Base-by-base conservation (phyloP, 2,113 vertebrate species). In the Proteles cristata region DNA sequence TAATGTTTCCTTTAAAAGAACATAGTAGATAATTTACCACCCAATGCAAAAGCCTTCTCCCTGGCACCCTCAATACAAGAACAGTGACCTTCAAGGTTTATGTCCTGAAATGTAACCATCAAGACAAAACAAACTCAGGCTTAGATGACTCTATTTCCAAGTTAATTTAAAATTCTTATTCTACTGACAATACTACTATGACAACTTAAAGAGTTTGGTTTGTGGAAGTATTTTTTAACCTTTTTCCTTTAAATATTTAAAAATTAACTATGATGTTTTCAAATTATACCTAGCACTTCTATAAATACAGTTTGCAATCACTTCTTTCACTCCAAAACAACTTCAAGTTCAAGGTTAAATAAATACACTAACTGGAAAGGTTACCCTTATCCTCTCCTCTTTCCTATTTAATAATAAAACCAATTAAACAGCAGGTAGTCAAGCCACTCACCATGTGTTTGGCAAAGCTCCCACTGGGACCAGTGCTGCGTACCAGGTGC, bases 401-500 rank as follows among this genome's bases (percentile, higher is more conserved):
- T 79, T 9, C 16, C 45, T 23, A 39, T 31, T 77, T 81, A 50
- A 58, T 16, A 71, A 95, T 88, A 94, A 90, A 94, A 76, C 19
- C 68, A 80, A 95, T 76, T 53, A 94, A 90, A 1, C 65, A 93
- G 2, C 0, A 21, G 74, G 93, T 2, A 58, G 39, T 71, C 65
- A 48, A 94, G 95, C 84, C 26, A 55, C 99, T 99, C 97, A 99
- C 99, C 99, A 99, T 99, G 94, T 99, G 99, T 87, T 98, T 99
- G 88, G 99, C 99, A 74, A 99, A 94, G 97, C 99, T 99, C 12
- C 99, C 99, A 26, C 93, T 98, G 25, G 98, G 98, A 23, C 99
- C 99, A 0, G 99, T 99, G 99, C 99, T 99, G 93, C 99, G 99
- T 90, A 99, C 99, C 97, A 99, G 99, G 89, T 99, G 99, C 92